These are phyloP conservation scores for Mustela erminea DNA, from an alignment of 2,797 vertebrate genomes.

Conservation along the genomic window DNA sequence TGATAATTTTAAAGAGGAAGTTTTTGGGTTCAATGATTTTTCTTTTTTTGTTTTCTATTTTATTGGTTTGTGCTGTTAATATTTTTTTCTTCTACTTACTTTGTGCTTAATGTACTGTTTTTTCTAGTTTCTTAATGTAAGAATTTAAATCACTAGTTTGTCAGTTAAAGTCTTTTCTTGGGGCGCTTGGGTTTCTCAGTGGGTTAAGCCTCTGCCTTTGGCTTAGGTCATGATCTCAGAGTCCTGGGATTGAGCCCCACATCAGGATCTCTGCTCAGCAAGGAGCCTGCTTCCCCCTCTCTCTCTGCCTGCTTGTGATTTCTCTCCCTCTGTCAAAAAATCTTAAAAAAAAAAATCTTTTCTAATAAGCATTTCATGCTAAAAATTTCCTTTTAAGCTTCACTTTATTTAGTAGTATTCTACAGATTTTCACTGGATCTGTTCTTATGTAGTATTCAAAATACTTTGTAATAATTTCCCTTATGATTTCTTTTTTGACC, in stretches of 20 bases:
- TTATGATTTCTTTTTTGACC: background rate
- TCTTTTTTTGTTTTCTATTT: background rate
- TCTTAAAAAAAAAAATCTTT: background rate
- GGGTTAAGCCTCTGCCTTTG: too few relatives aligned
- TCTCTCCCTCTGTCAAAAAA: too few relatives aligned
- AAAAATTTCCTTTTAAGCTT: background rate
- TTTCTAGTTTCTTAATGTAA: slow-evolving; percentile 11
- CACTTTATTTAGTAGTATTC: background rate
- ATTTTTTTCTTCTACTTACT: background rate
- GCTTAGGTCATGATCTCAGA: too few relatives aligned
- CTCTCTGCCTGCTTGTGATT: too few relatives aligned
- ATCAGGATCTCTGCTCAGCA: too few relatives aligned
- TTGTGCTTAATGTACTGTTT: background rate
- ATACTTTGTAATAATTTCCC: background rate
- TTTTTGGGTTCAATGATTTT: background rate
- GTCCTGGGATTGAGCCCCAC: too few relatives aligned
- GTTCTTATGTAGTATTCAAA: background rate
- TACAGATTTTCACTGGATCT: background rate
- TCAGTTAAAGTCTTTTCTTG: slow-evolving; percentile 2
- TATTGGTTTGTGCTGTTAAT: background rate
- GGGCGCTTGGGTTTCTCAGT: too few relatives aligned
- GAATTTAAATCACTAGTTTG: background rate
- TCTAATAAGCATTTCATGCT: background rate
- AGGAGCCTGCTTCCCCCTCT: too few relatives aligned
- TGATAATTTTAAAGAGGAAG: background rate